These are phyloP conservation scores for Hydrochoerus hydrochaeris DNA, from an alignment of 2,113 vertebrate genomes.

Conservation along the genomic window DNA sequence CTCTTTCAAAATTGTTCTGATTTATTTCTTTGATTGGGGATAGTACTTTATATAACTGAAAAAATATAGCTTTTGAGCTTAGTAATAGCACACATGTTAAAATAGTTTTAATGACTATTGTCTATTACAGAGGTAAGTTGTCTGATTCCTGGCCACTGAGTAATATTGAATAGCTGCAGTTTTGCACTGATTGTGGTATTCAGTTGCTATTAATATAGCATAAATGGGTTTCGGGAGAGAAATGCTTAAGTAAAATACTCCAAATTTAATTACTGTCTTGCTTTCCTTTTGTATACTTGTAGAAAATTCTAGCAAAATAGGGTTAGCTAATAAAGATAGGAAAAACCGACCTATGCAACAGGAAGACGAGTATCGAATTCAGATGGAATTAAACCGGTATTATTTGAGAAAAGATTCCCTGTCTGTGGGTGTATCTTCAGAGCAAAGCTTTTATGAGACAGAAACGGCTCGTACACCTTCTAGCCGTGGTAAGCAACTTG, in stretches of 20 bases:
- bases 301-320: constrained; percentile 91
- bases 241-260: constrained; percentile 47
- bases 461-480: constrained; percentile 94
- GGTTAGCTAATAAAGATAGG: constrained; percentile 90
- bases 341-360: constrained; percentile 97
- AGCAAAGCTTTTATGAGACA: constrained; percentile 95
- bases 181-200: not conserved
- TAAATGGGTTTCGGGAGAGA: constrained; percentile 43
- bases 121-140: not conserved
- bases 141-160: not conserved
- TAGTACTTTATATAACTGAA: constrained; percentile 21
- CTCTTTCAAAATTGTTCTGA: constrained; percentile 23
- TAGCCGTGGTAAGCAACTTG: constrained; percentile 91
- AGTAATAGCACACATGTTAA: not conserved
- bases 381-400: constrained; percentile 95
- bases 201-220: not conserved
- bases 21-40: not conserved
- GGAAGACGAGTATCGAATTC: constrained; percentile 97
- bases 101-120: not conserved
- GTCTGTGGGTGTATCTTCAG: constrained; percentile 86
- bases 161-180: not conserved
- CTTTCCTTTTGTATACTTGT: constrained; percentile 69
- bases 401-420: constrained; percentile 93
- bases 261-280: constrained; percentile 64
- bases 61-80: constrained; percentile 18